Percentiles rank a stretch among this genome's conserved stretches.
Conservation (phyloP, 2,888 invertebrate species). For the Latheticus oryzae region DNA sequence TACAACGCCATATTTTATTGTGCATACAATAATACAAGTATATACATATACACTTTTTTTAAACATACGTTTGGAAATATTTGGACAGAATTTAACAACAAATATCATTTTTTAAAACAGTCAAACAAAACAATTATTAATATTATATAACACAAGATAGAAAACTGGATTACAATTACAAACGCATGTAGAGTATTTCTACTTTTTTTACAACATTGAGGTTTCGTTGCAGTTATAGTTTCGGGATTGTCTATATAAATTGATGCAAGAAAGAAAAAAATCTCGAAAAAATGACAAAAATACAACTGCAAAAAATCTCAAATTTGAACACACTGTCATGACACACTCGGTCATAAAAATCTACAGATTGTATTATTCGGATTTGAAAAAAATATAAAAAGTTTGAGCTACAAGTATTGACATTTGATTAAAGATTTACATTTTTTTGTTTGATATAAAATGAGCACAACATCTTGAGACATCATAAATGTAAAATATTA, state of each 20-base stretch:
- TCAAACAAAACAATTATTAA: slow-evolving; percentile 62
- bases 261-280: slow-evolving; percentile 42
- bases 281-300: slow-evolving; percentile 44
- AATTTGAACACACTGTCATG: slow-evolving; percentile 59
- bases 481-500: slow-evolving; percentile 55
- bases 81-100: slow-evolving; percentile 68
- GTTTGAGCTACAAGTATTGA: slow-evolving; percentile 66
- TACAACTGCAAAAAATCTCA: slow-evolving; percentile 55
- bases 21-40: slow-evolving; percentile 68
- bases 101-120: slow-evolving; percentile 63
- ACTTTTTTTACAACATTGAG: slow-evolving; percentile 45
- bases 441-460: slow-evolving; percentile 59
- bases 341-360: slow-evolving; percentile 57
- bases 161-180: slow-evolving; percentile 57
- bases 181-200: slow-evolving; percentile 52
- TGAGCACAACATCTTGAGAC: slow-evolving; percentile 60
- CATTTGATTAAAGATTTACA: slow-evolving; percentile 62
- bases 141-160: slow-evolving; percentile 57
- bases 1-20: slow-evolving; percentile 68
- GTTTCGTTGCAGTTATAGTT: slow-evolving; percentile 53
- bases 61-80: slow-evolving; percentile 66
- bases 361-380: slow-evolving; percentile 58
- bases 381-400: slow-evolving; percentile 62
- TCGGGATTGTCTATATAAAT: slow-evolving; percentile 53
- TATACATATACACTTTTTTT: slow-evolving; percentile 68